Percentiles rank a stretch among this genome's conserved stretches.
Evolutionary conservation across 2,888 invertebrate species (phyloP).

Genomic region (Pseudolycoriella hygida): DNA sequence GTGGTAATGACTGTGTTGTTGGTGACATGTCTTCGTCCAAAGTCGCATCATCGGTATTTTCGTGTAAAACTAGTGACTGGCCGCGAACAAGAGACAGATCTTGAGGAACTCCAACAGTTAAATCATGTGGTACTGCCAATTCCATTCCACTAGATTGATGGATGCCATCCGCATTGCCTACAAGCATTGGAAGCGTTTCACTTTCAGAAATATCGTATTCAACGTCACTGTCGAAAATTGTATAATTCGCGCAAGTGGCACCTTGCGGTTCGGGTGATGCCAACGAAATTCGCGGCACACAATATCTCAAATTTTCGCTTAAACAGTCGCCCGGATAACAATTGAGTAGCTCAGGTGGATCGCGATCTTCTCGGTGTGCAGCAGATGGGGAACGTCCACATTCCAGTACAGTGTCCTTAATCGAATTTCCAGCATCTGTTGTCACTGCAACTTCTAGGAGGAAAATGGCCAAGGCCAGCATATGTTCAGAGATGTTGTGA

Average conservation of each 20-base stretch:
- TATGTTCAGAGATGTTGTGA: conserved; percentile 64
- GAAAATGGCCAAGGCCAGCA: conserved; percentile 71
- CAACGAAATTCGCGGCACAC: conserved; percentile 42
- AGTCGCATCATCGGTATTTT: conserved; percentile 20
- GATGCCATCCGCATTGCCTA: not conserved
- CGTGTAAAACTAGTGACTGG: conserved; percentile 23
- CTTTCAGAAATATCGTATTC: conserved; percentile 58
- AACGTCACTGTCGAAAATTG: conserved; percentile 51
- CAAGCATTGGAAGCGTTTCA: conserved; percentile 31
- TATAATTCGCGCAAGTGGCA: conserved; percentile 30
- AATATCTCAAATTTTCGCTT: conserved; percentile 54
- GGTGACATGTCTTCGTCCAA: conserved; percentile 11
- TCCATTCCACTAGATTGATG: conserved; percentile 16
- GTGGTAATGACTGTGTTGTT: conserved; percentile 3
- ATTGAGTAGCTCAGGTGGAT: conserved; percentile 29
- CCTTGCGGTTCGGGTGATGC: conserved; percentile 38
- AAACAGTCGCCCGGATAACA: conserved; percentile 60
- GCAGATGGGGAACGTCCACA: conserved; percentile 11
- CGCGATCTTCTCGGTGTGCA: conserved; percentile 19
- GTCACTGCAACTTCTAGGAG: conserved; percentile 68
- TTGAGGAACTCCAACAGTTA: conserved; percentile 28
- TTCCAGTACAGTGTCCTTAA: conserved; percentile 15
- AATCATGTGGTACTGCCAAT: conserved; percentile 15
- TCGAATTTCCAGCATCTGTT: conserved; percentile 21
- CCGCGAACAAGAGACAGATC: conserved; percentile 29